Evolutionary conservation across 2,113 vertebrate genomes (phyloP).

Genomic region (Jaculus jaculus): DNA sequence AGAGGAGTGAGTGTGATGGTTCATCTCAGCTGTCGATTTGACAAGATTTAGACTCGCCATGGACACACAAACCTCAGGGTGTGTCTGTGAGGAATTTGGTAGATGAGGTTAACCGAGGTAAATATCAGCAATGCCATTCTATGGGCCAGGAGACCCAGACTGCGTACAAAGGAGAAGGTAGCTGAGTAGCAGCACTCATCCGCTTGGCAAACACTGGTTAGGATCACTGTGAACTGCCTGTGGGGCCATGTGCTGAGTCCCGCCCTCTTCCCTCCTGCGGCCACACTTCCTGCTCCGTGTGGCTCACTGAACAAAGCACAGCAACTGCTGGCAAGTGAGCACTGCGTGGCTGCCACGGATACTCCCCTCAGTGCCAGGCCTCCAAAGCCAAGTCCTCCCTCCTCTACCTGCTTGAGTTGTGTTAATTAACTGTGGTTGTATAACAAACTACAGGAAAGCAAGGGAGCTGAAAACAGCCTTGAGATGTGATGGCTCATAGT

Average conservation of each 20-base stretch:
- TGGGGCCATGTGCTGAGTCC: not conserved
- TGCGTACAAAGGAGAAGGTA: too few species aligned
- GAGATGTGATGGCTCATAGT: not conserved
- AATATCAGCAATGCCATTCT: too few species aligned
- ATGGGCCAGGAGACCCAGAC: too few species aligned
- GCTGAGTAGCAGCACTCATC: not conserved
- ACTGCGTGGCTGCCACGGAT: too few species aligned
- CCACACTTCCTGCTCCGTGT: rapidly evolving
- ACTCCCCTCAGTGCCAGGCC: not conserved
- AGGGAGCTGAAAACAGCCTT: not conserved
- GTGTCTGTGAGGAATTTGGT: too few species aligned
- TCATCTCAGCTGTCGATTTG: too few species aligned
- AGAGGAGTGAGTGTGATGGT: too few species aligned
- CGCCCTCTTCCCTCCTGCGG: not conserved
- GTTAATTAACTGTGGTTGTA: not conserved
- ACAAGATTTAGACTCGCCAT: too few species aligned
- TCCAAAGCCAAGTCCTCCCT: not conserved
- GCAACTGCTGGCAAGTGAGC: not conserved
- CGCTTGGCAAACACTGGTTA: not conserved
- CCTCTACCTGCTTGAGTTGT: not conserved
- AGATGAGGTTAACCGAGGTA: too few species aligned
- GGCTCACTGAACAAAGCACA: not conserved
- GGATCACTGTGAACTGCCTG: rapidly evolving
- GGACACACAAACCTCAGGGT: too few species aligned
- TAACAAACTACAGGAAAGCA: not conserved